Conservation (phyloP, 2,113 vertebrate genomes). For the Athene cunicularia region DNA sequence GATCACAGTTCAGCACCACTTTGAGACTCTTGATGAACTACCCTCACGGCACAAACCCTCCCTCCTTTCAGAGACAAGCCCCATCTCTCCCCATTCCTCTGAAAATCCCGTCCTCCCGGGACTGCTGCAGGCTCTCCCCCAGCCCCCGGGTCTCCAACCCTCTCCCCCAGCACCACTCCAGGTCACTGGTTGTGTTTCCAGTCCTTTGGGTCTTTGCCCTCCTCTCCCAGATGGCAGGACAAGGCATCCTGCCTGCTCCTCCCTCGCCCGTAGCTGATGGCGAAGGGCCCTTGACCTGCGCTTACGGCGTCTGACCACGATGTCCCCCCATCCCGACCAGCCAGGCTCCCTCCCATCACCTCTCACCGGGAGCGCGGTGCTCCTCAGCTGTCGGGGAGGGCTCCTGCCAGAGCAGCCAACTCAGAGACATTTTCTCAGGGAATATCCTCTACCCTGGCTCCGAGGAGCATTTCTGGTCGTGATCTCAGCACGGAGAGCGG, state of each 20-base stretch:
- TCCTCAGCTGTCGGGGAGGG: not conserved
- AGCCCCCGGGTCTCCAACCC: not conserved
- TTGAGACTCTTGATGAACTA: not conserved
- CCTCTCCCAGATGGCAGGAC: not conserved
- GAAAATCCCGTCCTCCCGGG: not conserved
- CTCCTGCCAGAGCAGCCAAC: not conserved
- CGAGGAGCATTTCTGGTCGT: not conserved
- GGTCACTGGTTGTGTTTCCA: not conserved
- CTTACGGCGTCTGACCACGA: not conserved
- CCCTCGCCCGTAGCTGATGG: not conserved
- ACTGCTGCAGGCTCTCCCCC: not conserved
- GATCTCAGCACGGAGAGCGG: not conserved
- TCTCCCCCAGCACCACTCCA: not conserved
- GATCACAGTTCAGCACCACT: not conserved
- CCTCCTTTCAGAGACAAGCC: not conserved
- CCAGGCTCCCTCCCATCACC: not conserved
- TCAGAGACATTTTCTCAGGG: not conserved
- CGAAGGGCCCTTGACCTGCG: not conserved
- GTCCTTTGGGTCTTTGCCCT: not conserved
- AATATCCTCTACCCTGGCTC: not conserved
- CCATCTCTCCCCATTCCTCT: not conserved
- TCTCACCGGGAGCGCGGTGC: fast-evolving
- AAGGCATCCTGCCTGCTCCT: not conserved
- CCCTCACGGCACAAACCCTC: fast-evolving
- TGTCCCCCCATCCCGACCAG: not conserved